Conservation (phyloP, 2,888 invertebrate genomes). For the Ceriagrion tenellum region DNA sequence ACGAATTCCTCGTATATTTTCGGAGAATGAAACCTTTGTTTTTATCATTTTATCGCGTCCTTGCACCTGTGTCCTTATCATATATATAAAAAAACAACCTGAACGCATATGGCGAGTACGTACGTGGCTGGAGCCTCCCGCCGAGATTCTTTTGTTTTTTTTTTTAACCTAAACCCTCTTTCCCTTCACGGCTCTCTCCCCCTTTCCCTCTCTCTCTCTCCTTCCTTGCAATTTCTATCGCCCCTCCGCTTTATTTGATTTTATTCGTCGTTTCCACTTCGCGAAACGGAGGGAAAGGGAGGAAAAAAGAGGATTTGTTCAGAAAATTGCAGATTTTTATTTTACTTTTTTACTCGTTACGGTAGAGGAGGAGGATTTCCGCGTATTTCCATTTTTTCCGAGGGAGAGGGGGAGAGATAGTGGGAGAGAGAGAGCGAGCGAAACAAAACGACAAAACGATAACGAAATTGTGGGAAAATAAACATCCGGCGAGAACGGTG, state of each 20-base stretch:
- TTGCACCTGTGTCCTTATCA: neutral
- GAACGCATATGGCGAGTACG: neutral
- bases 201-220: neutral
- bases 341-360: too few species aligned
- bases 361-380: neutral
- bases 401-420: too few species aligned
- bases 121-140: neutral
- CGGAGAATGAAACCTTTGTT: neutral
- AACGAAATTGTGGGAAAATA: too few species aligned
- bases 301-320: neutral
- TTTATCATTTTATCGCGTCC: neutral
- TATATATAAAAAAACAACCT: neutral
- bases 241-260: neutral
- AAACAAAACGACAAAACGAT: too few species aligned
- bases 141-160: neutral
- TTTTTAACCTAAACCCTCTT: neutral
- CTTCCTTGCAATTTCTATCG: too few species aligned
- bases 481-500: too few species aligned
- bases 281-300: too few species aligned
- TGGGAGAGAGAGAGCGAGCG: too few species aligned
- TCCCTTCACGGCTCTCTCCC: neutral
- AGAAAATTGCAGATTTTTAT: neutral
- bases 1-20: neutral
- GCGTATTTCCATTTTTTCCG: too few species aligned
- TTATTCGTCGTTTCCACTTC: neutral